Evolutionary conservation across 2,797 vertebrate species (phyloP).

Genomic region (Coranthus polyacanthus): DNA sequence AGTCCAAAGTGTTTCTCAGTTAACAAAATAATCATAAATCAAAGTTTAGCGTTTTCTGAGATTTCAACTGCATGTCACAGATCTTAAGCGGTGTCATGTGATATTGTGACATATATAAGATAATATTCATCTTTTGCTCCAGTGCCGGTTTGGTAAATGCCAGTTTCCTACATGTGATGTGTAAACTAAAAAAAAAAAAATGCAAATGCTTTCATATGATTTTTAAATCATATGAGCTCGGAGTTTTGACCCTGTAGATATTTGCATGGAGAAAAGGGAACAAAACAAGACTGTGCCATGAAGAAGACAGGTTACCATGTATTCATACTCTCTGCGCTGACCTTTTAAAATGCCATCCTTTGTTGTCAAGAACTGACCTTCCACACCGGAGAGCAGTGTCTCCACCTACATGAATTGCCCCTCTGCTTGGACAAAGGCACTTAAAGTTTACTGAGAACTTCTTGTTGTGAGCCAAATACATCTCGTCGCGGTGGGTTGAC

Average conservation of each 20-base stretch:
- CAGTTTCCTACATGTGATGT: neutral
- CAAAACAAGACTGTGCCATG: slow-evolving; percentile 15
- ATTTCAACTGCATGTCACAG: too few species aligned
- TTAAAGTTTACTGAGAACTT: slow-evolving; percentile 17
- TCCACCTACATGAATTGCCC: slow-evolving; percentile 16
- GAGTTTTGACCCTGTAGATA: slow-evolving; percentile 7
- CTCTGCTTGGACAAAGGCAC: neutral
- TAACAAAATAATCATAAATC: too few species aligned
- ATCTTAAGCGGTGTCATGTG: too few species aligned
- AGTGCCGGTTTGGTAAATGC: too few species aligned
- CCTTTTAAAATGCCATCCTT: slow-evolving; percentile 80
- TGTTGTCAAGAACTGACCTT: slow-evolving; percentile 54
- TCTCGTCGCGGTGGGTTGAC: neutral
- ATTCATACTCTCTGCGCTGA: slow-evolving; percentile 53
- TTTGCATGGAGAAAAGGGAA: slow-evolving; percentile 31
- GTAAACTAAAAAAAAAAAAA: slow-evolving; percentile 20
- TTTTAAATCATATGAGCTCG: neutral
- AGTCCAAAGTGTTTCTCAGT: too few species aligned
- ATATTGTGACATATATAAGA: too few species aligned
- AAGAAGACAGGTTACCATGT: slow-evolving; percentile 38
- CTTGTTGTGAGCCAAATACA: neutral
- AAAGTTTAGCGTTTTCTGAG: too few species aligned
- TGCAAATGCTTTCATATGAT: neutral
- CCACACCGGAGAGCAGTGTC: slow-evolving; percentile 32
- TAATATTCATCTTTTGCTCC: too few species aligned